Evolutionary conservation across 2,113 vertebrate species (phyloP).

Genomic region (Pollachius pollachius): DNA sequence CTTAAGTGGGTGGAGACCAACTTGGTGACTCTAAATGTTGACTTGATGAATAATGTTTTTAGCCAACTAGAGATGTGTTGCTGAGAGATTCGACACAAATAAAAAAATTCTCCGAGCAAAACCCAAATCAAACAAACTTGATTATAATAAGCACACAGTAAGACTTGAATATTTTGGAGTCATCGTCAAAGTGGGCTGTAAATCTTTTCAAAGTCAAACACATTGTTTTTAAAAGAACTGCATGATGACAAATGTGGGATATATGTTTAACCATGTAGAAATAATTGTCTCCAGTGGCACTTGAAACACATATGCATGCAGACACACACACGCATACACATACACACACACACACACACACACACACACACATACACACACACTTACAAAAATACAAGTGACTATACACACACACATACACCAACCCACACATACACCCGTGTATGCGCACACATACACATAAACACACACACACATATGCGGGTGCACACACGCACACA

Average conservation of each 20-base stretch:
- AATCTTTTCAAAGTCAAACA: slow-evolving; percentile 35
- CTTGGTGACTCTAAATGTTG: too few relatives aligned
- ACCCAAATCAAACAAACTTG: not conserved
- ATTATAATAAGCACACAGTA: not conserved
- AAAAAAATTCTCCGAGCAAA: not conserved
- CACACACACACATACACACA: not conserved
- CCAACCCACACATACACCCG: slow-evolving; percentile 1
- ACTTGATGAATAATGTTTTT: too few relatives aligned
- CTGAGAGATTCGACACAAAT: not conserved
- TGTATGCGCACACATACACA: not conserved
- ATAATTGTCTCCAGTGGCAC: slow-evolving; percentile 61
- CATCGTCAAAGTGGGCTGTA: slow-evolving; percentile 20
- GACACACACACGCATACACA: not conserved
- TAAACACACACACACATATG: not conserved
- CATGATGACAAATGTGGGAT: slow-evolving; percentile 58
- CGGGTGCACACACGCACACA: not conserved
- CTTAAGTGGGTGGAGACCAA: too few relatives aligned
- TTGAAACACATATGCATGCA: slow-evolving; percentile 16
- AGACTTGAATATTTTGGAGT: not conserved
- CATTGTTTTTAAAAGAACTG: slow-evolving; percentile 36
- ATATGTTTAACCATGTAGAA: slow-evolving; percentile 55
- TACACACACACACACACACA: not conserved
- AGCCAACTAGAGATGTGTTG: too few relatives aligned
- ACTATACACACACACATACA: not conserved
- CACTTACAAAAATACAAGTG: not conserved